Conservation (phyloP, 1,140 invertebrate genomes). For the Pseudomyrmex concolor region DNA sequence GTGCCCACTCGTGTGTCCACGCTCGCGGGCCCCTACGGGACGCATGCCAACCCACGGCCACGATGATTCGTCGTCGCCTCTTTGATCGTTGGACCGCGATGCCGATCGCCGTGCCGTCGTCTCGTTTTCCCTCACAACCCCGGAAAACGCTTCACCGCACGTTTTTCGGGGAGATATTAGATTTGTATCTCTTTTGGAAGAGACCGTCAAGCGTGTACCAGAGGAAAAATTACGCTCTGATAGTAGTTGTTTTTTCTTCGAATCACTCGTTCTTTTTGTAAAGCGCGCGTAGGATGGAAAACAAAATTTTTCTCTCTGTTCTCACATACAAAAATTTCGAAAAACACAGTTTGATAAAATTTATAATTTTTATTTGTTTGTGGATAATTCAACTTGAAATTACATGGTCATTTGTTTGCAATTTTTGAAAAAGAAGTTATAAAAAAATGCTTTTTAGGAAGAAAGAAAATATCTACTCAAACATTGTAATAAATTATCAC, state of each 20-base stretch:
- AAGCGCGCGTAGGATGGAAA: not conserved
- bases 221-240: constrained; percentile 28
- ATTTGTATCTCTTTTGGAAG: constrained; percentile 33
- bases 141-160: constrained; percentile 27
- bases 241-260: constrained; percentile 32
- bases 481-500: not conserved
- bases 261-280: not conserved
- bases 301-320: not conserved
- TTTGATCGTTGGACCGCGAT: constrained; percentile 59
- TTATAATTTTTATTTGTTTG: too few species aligned
- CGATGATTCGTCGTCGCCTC: constrained; percentile 51
- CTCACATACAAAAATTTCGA: too few species aligned
- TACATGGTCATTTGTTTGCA: not conserved
- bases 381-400: too few species aligned
- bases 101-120: constrained; percentile 23
- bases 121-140: constrained; percentile 47
- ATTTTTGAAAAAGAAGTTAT: not conserved
- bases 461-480: not conserved
- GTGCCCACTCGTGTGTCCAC: constrained; percentile 79
- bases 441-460: not conserved
- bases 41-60: constrained; percentile 35
- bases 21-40: constrained; percentile 55
- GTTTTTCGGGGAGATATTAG: constrained; percentile 38
- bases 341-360: too few species aligned
- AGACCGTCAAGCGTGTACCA: constrained; percentile 24